Base-by-base conservation (phyloP, 2,113 vertebrate genomes). In the Odobenus rosmarus region DNA sequence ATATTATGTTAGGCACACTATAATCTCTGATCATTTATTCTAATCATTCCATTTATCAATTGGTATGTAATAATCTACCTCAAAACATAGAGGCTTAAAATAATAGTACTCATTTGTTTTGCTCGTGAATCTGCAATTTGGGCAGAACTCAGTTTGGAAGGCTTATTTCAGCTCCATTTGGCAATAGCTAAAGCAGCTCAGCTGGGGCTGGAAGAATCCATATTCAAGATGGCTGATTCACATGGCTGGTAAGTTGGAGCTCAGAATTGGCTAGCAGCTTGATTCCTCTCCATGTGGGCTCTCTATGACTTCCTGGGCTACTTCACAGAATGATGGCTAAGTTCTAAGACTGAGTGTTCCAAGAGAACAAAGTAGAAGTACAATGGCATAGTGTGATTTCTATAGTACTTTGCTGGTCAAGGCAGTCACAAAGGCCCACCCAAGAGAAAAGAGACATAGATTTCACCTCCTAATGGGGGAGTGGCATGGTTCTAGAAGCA, bases 1-100 rank as follows among this genome's bases (percentile, higher is more conserved):
- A 21, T 88, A n/a, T 51, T 71, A 67, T 77, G 61, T 11, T 62
- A 92, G 53, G 42, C 19, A 92, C 31, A 31, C 88, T 72, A 16
- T 84, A 84, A 79, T 61, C 76, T 84, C 88, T 72, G 46, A 84
- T n/a, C 24, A 74, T 72, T 86, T 86, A 64, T 84, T 92, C 21
- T 88, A 64, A 55, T 85, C 53, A 87, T 91, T 85, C n/a, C 28
- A 46, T 67, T 72, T 92, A 80, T 86, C 24, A 92, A 13, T 39
- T 81, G 16, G 49, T 61, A 39, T 42, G 13, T 69, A 83, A 82
- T 19, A 64, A 77, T 88, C 49, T 69, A 76, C 64, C 42, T 64
- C 85, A 93, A 82, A 80, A 69, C 69, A 81, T 8, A 74, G 46
- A 92, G 19, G 14, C 39, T 90, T 90, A 90, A 81, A 85, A 90